Evolutionary conservation across 2,888 invertebrate genomes (phyloP).

Genomic region (Keiferia lycopersicella): DNA sequence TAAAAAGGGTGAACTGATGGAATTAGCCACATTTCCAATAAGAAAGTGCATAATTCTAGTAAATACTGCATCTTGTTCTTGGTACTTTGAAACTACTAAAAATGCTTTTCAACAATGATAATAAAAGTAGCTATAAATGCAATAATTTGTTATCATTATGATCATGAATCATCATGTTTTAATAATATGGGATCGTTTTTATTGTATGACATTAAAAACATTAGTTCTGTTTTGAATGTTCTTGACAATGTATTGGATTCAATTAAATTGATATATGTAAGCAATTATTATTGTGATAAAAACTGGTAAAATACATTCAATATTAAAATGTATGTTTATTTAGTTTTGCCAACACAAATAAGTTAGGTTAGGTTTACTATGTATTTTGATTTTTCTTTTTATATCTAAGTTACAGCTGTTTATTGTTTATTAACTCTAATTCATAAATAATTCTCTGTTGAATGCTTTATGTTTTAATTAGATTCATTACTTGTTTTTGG

Average conservation of each 20-base stretch:
- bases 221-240: not conserved
- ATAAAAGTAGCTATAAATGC: not conserved
- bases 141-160: conserved; percentile 6
- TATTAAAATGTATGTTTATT: too few relatives aligned
- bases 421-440: too few relatives aligned
- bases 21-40: not conserved
- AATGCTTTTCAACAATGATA: not conserved
- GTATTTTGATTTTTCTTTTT: too few relatives aligned
- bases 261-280: not conserved
- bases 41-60: not conserved
- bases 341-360: too few relatives aligned
- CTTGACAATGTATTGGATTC: not conserved
- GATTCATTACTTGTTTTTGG: too few relatives aligned
- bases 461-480: too few relatives aligned
- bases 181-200: not conserved
- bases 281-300: not conserved
- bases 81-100: not conserved
- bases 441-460: too few relatives aligned
- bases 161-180: not conserved
- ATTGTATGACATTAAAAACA: not conserved
- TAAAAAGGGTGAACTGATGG: not conserved
- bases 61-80: not conserved
- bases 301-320: too few relatives aligned
- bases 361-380: too few relatives aligned
- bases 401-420: too few relatives aligned